Base-by-base conservation (phyloP, 2,888 invertebrate species). In the Hydropsyche betteni region DNA sequence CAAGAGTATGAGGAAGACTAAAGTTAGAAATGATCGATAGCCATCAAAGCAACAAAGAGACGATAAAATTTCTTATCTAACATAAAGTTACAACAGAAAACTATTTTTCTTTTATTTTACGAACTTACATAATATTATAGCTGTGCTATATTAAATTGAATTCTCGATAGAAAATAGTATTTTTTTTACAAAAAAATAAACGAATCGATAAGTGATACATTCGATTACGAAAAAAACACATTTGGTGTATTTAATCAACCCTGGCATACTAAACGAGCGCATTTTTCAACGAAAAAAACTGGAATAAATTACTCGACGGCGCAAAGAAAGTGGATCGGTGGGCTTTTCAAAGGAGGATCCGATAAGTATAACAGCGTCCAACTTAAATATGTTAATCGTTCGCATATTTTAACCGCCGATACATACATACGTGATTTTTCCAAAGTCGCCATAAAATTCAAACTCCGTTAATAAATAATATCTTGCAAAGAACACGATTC, bases 371-470 rank as follows among this genome's bases (percentile, higher is more conserved):
- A 64, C 64, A 36, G 8, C 34, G 64, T 64, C 64, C 64, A 64
- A 64, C 64, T 64, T 64, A 34, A 64, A 64, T 36, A 64, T 36
- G 64, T 64, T 64, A 64, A 64, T 64, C 64, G 64, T 33, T 36
- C 44, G 64, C 12, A 64, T 64, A 64, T 36, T 64, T 64, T 64
- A 64, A 24, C n/a, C 33, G 24, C 6, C 5, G 16, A 44, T 16
- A 61, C 34, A 61, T n/a, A 24, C 16, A 14, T 16, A 24, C 58
- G 58, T 8, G 58, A 44, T 44, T 44, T 44, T 44, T 44, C 4
- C 6, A 44, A 8, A 58, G 24, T 5, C 16, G 16, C 4, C 24
- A 16, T 58, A 58, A 58, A 58, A 16, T 24, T 0, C 58, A 24
- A 14, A 16, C 16, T 58, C 24, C 24, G 24, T 58, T 7, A 16